Conservation (phyloP, 2,888 invertebrate species). For the Stratiomys singularior region DNA sequence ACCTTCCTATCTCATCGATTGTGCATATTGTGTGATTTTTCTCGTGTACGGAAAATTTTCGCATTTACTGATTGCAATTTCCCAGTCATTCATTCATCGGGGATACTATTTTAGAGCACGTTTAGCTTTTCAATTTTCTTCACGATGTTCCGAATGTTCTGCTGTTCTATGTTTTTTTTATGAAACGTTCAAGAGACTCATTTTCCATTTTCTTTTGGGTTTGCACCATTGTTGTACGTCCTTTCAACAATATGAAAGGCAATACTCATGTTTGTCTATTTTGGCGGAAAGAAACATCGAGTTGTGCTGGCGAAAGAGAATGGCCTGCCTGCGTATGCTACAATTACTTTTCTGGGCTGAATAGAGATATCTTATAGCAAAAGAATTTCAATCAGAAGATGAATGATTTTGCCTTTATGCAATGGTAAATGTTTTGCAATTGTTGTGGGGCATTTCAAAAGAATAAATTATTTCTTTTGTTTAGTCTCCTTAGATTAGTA, state of each 20-base stretch:
- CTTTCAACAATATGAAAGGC: conserved; percentile 38
- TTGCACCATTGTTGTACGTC: conserved; percentile 25
- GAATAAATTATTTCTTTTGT: conserved; percentile 38
- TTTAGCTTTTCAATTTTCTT: conserved; percentile 43
- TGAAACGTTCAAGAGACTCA: conserved; percentile 4
- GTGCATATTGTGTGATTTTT: conserved; percentile 28
- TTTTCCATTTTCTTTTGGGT: conserved; percentile 38
- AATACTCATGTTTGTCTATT: conserved; percentile 42
- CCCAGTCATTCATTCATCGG: conserved; percentile 41
- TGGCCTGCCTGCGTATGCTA: conserved; percentile 18
- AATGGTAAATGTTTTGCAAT: conserved; percentile 34
- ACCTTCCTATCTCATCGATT: not conserved
- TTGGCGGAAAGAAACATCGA: conserved; percentile 25
- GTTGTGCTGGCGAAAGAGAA: not conserved
- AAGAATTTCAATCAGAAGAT: conserved; percentile 43
- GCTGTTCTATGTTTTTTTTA: conserved; percentile 2
- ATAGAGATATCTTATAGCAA: conserved; percentile 24
- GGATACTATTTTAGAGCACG: conserved; percentile 28
- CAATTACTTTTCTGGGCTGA: conserved; percentile 38
- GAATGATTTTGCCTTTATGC: conserved; percentile 39
- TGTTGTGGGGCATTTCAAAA: conserved; percentile 18
- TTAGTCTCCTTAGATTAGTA: conserved; percentile 16
- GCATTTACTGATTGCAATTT: conserved; percentile 46
- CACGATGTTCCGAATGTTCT: conserved; percentile 15
- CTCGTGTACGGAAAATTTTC: conserved; percentile 34